phyloP scores from a whole-genome alignment of 2,888 invertebrate species.

The Nowickia ferox region DNA sequence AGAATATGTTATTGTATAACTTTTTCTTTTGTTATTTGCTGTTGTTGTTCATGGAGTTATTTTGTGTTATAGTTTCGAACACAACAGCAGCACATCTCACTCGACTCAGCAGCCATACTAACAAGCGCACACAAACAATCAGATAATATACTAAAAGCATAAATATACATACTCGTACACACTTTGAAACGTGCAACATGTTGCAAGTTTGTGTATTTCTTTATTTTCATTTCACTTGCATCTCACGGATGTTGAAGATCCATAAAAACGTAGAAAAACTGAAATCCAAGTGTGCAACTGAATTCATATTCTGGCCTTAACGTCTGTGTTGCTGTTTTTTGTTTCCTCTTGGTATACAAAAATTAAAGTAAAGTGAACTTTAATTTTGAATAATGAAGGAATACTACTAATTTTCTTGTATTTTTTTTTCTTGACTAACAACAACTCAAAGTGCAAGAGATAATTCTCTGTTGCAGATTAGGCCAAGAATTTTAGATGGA shows the following conservation, averaged over 20 bases:
- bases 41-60: constrained; percentile 6
- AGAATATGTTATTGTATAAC: constrained; percentile 46
- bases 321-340: constrained; percentile 3
- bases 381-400: constrained; percentile 54
- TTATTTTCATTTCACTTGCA: constrained; percentile 21
- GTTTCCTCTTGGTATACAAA: constrained; percentile 9
- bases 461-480: constrained; percentile 40
- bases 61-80: constrained; percentile 24
- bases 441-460: background rate
- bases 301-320: constrained; percentile 40
- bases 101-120: constrained; percentile 29
- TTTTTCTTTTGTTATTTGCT: constrained; percentile 11
- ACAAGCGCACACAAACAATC: constrained; percentile 30
- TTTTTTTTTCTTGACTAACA: background rate
- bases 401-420: background rate
- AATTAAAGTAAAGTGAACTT: constrained; percentile 46
- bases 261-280: constrained; percentile 50
- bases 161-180: constrained; percentile 28
- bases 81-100: constrained; percentile 24
- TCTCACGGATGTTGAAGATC: constrained; percentile 59
- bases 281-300: constrained; percentile 38
- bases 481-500: constrained; percentile 36
- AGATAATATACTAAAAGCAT: background rate
- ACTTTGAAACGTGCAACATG: constrained; percentile 67
- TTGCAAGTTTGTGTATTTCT: constrained; percentile 57